phyloP scores from a whole-genome alignment of 2,797 vertebrate genomes.

The Sebastes kiyomatsui region DNA sequence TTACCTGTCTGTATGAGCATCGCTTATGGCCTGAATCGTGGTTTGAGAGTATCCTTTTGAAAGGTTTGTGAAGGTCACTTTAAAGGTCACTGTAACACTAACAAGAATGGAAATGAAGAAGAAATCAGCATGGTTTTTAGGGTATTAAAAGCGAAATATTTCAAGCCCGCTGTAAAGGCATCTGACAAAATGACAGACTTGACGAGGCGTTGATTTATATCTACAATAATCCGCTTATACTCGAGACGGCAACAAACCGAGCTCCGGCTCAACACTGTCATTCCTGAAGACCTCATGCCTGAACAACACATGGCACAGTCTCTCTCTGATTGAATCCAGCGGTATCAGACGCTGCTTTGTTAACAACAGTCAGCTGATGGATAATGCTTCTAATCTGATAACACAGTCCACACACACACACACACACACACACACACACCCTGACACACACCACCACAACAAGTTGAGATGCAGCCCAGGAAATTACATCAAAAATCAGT shows the following conservation, averaged over 20 bases:
- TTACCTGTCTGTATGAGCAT: too few relatives aligned
- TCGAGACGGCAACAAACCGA: not conserved
- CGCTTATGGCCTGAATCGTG: not conserved
- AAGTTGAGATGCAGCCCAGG: constrained; percentile 24
- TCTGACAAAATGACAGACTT: not conserved
- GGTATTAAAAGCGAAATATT: not conserved
- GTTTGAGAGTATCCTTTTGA: not conserved
- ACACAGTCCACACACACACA: constrained; percentile 13
- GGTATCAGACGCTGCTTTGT: constrained; percentile 35
- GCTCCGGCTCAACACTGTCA: not conserved
- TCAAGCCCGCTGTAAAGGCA: not conserved
- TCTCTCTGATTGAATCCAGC: constrained; percentile 41
- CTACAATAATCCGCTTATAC: not conserved
- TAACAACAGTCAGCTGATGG: constrained; percentile 56
- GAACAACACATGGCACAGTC: not conserved
- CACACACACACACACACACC: constrained; percentile 1
- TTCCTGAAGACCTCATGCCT: not conserved
- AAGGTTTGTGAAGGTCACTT: not conserved
- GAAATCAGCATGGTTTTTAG: not conserved
- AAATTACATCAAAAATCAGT: constrained; percentile 47
- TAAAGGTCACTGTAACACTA: not conserved
- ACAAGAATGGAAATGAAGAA: not conserved
- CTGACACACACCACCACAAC: not conserved
- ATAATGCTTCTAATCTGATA: constrained; percentile 53
- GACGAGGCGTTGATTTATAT: not conserved